Evolutionary conservation across 2,797 vertebrate genomes (phyloP).

Genomic region (Lepilemur ruficaudatus): DNA sequence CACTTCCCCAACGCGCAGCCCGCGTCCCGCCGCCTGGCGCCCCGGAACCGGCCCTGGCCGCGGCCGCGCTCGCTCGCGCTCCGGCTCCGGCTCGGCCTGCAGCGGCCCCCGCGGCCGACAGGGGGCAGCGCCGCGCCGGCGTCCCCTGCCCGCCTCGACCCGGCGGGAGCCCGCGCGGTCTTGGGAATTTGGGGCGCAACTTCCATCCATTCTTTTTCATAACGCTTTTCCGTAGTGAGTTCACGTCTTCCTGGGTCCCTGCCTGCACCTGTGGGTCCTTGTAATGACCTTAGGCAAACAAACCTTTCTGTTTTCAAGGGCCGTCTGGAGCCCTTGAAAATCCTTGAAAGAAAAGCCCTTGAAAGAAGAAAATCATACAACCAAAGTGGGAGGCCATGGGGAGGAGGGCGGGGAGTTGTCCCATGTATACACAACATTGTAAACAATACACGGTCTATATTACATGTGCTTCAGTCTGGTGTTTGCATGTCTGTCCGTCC

Average conservation of each 20-base stretch:
- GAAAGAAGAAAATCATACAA: constrained; percentile 87
- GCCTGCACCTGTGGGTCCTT: background rate
- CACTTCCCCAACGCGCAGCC: background rate
- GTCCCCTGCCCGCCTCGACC: background rate
- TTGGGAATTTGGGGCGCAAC: background rate
- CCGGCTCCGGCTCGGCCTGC: background rate
- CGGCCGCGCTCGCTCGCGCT: too few relatives aligned
- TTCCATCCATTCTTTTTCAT: background rate
- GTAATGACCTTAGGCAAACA: background rate
- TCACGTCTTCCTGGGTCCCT: background rate
- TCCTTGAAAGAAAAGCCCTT: too few relatives aligned
- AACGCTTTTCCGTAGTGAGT: background rate
- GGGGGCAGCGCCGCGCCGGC: constrained; percentile 43
- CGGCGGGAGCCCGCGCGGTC: too few relatives aligned
- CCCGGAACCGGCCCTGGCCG: too few relatives aligned
- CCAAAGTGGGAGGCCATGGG: background rate
- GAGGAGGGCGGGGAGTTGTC: constrained; percentile 69
- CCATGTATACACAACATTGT: constrained; percentile 99
- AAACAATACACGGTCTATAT: constrained; percentile 99
- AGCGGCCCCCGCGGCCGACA: background rate
- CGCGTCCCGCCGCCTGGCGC: too few relatives aligned
- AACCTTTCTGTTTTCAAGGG: background rate
- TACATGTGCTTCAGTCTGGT: constrained; percentile 99
- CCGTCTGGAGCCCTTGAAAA: accelerated
- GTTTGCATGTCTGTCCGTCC: constrained; percentile 66